phyloP scores from a whole-genome alignment of 2,797 vertebrate species.

The Sandelia bainsii region DNA sequence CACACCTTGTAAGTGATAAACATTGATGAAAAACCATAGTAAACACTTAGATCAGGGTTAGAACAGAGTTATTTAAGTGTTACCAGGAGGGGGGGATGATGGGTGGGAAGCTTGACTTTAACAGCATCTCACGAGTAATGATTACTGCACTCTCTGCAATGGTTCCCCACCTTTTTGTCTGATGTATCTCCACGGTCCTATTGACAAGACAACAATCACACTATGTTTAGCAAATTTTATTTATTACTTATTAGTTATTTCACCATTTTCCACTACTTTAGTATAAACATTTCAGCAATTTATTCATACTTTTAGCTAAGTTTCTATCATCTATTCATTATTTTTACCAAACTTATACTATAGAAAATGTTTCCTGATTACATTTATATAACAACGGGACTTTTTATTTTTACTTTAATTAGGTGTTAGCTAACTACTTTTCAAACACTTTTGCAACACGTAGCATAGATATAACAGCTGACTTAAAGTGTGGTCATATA shows the following conservation, averaged over 20 bases:
- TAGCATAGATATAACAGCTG: too few relatives aligned
- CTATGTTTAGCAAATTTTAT: not conserved
- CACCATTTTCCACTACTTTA: too few relatives aligned
- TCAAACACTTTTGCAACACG: too few relatives aligned
- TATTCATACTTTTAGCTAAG: too few relatives aligned
- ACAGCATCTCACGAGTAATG: not conserved
- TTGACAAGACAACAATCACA: not conserved
- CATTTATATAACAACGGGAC: not conserved
- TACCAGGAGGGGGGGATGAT: not conserved
- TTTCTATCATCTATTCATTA: not conserved
- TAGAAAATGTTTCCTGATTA: not conserved
- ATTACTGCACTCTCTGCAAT: not conserved
- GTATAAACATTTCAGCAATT: not conserved
- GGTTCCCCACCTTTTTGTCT: not conserved
- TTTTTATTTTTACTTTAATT: too few relatives aligned
- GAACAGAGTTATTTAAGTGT: not conserved
- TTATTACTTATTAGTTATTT: too few relatives aligned
- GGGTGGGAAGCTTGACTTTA: not conserved
- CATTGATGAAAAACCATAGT: not conserved
- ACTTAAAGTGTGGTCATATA: too few relatives aligned
- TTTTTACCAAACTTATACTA: not conserved
- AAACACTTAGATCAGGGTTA: not conserved
- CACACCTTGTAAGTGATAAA: conserved; percentile 94
- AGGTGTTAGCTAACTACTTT: too few relatives aligned
- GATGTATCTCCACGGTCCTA: not conserved